These are phyloP conservation scores for Actenoides lindsayi DNA, from an alignment of 2,113 vertebrate genomes.

Conservation along the genomic window DNA sequence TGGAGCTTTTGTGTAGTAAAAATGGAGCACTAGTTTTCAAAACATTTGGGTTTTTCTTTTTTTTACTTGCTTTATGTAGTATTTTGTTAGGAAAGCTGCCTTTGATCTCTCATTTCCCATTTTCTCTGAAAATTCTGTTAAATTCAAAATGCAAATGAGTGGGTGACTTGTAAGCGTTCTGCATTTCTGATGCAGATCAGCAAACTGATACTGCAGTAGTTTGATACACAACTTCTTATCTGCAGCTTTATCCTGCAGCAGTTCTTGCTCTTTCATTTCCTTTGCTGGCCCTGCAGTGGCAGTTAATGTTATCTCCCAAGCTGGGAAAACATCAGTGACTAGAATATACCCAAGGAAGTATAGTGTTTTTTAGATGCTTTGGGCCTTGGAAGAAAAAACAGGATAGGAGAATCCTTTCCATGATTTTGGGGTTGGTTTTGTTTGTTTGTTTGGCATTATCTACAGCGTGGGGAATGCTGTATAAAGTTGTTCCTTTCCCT, in stretches of 20 bases:
- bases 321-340: not conserved
- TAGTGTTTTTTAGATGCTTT: not conserved
- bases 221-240: not conserved
- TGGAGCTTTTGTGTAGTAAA: not conserved
- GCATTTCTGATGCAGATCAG: not conserved
- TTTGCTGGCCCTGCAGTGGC: not conserved
- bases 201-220: not conserved
- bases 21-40: not conserved
- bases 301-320: not conserved
- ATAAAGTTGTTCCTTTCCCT: not conserved
- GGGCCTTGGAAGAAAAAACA: not conserved
- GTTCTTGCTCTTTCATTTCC: slow-evolving; percentile 39
- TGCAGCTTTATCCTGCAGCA: not conserved
- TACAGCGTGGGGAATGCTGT: not conserved
- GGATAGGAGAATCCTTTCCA: not conserved
- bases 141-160: not conserved
- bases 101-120: not conserved
- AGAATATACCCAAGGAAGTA: not conserved
- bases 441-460: not conserved
- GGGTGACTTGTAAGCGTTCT: not conserved
- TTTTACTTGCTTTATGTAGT: not conserved
- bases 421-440: not conserved
- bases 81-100: not conserved
- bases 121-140: slow-evolving; percentile 22
- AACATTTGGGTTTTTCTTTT: not conserved